A percentile compares a stretch with the other conserved stretches of the same genome.
These are phyloP conservation scores for Plumapathes pennacea DNA, from an alignment of 92 coral and sea anemone genomes.

Conservation along the genomic window DNA sequence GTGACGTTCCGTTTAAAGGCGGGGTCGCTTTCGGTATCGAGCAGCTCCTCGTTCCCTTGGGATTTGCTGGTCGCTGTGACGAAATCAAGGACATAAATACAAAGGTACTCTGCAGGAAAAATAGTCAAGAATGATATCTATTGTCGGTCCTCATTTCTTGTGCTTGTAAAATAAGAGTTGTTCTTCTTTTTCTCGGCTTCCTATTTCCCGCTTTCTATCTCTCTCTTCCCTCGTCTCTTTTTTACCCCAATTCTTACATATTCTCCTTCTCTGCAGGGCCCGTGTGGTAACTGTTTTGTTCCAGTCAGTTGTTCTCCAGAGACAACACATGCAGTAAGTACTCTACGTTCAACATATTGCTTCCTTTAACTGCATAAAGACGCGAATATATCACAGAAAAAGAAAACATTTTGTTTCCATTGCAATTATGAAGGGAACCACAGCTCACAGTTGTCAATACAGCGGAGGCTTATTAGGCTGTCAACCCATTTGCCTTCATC, in stretches of 20 bases:
- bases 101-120: slow-evolving; percentile 22
- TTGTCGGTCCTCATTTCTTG: no score
- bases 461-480: slow-evolving; percentile 67
- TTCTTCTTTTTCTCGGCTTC: background rate
- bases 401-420: background rate
- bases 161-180: no score
- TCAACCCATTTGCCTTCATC: slow-evolving; percentile 71
- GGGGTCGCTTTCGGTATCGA: slow-evolving; percentile 89
- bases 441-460: slow-evolving; percentile 62
- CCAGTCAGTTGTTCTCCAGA: slow-evolving; percentile 67
- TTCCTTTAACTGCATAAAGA: no score
- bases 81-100: slow-evolving; percentile 39
- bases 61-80: slow-evolving; percentile 88
- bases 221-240: background rate
- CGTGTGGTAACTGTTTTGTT: slow-evolving; percentile 70
- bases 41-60: slow-evolving; percentile 68
- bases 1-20: slow-evolving; percentile 71
- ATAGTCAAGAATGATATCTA: no score
- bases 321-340: slow-evolving; percentile 60
- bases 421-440: slow-evolving; percentile 47
- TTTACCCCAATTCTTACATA: background rate
- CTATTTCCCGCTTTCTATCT: background rate
- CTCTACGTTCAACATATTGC: background rate
- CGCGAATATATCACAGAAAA: no score
- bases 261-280: slow-evolving; percentile 40